phyloP scores from a whole-genome alignment of 2,888 invertebrate genomes.

The Coenonympha glycerion region DNA sequence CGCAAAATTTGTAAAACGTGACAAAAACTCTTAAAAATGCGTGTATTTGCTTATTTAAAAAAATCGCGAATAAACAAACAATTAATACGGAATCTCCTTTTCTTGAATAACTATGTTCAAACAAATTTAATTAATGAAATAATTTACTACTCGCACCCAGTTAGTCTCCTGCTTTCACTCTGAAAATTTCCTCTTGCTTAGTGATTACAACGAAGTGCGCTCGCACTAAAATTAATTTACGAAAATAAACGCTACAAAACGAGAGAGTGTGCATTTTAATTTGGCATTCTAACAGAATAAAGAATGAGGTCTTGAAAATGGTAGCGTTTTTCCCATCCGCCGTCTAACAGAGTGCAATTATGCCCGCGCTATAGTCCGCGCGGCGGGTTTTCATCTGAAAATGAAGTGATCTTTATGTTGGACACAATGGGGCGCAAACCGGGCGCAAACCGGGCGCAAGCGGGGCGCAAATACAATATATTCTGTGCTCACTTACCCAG shows the following conservation, averaged over 20 bases:
- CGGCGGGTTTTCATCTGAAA: constrained; percentile 23
- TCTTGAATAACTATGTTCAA: too few relatives aligned
- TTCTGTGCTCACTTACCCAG: constrained; percentile 25
- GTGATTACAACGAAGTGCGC: background rate
- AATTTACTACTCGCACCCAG: too few relatives aligned
- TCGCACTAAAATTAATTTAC: constrained; percentile 1
- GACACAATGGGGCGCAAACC: constrained; percentile 22
- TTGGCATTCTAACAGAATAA: constrained; percentile 4
- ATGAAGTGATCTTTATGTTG: constrained; percentile 30
- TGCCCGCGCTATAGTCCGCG: background rate
- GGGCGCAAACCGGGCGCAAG: constrained; percentile 7
- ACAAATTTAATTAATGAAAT: too few relatives aligned
- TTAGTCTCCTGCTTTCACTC: too few relatives aligned
- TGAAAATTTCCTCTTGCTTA: too few relatives aligned
- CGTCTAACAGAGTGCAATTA: constrained; percentile 13
- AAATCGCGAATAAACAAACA: too few relatives aligned
- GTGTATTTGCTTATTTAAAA: too few relatives aligned
- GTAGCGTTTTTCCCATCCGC: constrained; percentile 8
- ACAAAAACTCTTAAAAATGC: too few relatives aligned
- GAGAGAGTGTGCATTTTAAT: background rate
- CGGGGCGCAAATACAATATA: constrained; percentile 30
- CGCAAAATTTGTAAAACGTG: too few relatives aligned
- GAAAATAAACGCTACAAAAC: background rate
- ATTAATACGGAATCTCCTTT: too few relatives aligned
- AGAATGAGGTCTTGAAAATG: constrained; percentile 5